Base-by-base conservation (phyloP, 2,797 vertebrate genomes). In the Pseudomugil gertrudae region DNA sequence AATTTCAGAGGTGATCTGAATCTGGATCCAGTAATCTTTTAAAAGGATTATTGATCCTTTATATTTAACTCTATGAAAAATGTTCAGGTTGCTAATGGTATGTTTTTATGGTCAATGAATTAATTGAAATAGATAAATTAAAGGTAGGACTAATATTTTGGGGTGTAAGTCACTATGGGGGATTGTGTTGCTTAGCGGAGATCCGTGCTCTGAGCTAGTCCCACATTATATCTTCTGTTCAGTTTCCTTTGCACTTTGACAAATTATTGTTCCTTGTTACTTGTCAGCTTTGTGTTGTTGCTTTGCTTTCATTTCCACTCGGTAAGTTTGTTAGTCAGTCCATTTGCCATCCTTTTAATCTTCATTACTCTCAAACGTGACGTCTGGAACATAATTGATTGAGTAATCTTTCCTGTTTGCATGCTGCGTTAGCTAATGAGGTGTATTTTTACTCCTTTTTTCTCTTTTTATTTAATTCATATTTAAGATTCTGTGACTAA, bases 391-490 rank as follows among this genome's bases (percentile, higher is more conserved):
- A 53, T 40, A 35, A 66, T 38, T 65, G 40, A 66, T 23, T 76
- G 47, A 67, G 5, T 36, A 45, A 38, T 30, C 15, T 29, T 26
- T 52, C 30, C 26, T 4, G 2, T 62, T 7, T 32, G 24, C 27
- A 14, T 55, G 17, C 27, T 50, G 19, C 26, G 6, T 32, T 19
- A 45, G 21, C 11, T 48, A 52, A 60, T 76, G 51, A 38, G 17
- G 32, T 24, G n/a, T 24, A 14, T 56, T 62, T 27, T 66, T 30
- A 10, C 14, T 9, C 5, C 24, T 45, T 58, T 38, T 27, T 65
- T 63, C 58, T 51, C 29, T 10, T 24, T 60, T 61, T 45, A 47
- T 62, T 71, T 72, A 11, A 43, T 40, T 54, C 11, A 6, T 32
- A 27, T 63, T 59, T 19, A 6, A 50, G n/a, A 56, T 21, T 32